phyloP scores from a whole-genome alignment of 2,888 invertebrate genomes.

The Timema podura region DNA sequence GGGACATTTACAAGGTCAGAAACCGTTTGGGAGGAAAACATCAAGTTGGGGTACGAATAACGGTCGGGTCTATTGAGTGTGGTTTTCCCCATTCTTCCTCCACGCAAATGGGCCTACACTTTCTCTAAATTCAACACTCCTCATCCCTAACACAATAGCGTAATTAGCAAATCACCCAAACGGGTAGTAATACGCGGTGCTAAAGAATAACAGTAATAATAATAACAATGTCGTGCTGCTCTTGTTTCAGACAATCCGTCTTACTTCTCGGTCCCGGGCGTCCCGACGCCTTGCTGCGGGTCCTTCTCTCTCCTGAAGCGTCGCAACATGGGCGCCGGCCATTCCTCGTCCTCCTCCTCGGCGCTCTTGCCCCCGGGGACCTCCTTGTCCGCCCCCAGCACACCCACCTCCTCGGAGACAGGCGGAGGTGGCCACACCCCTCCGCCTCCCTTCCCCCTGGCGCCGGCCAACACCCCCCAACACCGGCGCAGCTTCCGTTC shows the following conservation, averaged over 20 bases:
- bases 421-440: slow-evolving; percentile 14
- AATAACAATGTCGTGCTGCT: neutral
- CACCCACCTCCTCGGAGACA: slow-evolving; percentile 22
- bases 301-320: slow-evolving; percentile 23
- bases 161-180: neutral
- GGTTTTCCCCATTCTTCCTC: no score
- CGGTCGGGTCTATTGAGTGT: no score
- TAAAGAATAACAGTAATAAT: neutral
- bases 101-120: no score
- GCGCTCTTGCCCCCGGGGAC: slow-evolving; percentile 7
- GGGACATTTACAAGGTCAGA: no score
- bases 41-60: no score
- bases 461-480: slow-evolving; percentile 36
- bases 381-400: slow-evolving; percentile 27
- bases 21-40: no score
- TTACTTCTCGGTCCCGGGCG: slow-evolving; percentile 65
- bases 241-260: slow-evolving; percentile 66
- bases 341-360: slow-evolving; percentile 31
- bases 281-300: slow-evolving; percentile 35
- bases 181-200: neutral
- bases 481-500: slow-evolving; percentile 53
- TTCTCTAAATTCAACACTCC: no score
- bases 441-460: slow-evolving; percentile 20
- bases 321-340: slow-evolving; percentile 29
- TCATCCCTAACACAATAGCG: no score